These are phyloP conservation scores for Drosophila carrolli DNA, from an alignment of 1,140 invertebrate species.

Conservation along the genomic window DNA sequence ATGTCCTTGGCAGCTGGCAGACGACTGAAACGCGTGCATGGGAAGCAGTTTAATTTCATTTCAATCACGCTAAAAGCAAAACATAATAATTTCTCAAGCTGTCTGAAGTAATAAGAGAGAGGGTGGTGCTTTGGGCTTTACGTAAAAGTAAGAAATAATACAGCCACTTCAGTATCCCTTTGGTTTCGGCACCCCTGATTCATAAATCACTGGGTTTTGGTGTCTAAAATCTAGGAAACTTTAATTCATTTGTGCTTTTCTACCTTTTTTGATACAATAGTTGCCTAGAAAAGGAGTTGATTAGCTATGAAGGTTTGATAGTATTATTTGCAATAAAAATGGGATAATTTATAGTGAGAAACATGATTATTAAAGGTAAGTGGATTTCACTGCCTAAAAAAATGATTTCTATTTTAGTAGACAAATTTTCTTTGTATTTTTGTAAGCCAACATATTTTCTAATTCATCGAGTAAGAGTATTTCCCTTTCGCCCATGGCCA, in stretches of 20 bases:
- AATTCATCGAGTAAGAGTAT: slow-evolving; percentile 1
- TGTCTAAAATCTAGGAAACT: slow-evolving; percentile 18
- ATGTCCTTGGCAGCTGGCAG: slow-evolving; percentile 76
- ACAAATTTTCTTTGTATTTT: too few relatives aligned
- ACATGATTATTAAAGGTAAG: too few relatives aligned
- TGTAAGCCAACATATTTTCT: neutral
- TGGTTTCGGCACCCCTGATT: slow-evolving; percentile 9
- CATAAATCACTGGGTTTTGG: slow-evolving; percentile 68
- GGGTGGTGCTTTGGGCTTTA: neutral
- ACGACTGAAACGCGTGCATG: slow-evolving; percentile 46
- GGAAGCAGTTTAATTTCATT: slow-evolving; percentile 79
- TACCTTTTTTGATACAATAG: slow-evolving; percentile 11
- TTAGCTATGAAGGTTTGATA: neutral
- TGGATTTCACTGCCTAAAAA: too few relatives aligned
- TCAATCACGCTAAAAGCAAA: slow-evolving; percentile 82
- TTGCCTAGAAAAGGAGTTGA: neutral
- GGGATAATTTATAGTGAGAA: too few relatives aligned
- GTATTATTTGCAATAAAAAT: neutral
- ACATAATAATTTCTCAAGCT: slow-evolving; percentile 80
- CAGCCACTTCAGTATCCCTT: slow-evolving; percentile 29
- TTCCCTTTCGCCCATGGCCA: neutral
- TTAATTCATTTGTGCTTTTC: slow-evolving; percentile 32
- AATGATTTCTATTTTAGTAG: too few relatives aligned
- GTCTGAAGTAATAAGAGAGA: slow-evolving; percentile 44
- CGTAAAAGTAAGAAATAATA: slow-evolving; percentile 69